Percentiles rank a stretch among this genome's conserved stretches.
These are phyloP conservation scores for Drosophila pegasa DNA, from an alignment of 2,888 invertebrate genomes.

Conservation along the genomic window DNA sequence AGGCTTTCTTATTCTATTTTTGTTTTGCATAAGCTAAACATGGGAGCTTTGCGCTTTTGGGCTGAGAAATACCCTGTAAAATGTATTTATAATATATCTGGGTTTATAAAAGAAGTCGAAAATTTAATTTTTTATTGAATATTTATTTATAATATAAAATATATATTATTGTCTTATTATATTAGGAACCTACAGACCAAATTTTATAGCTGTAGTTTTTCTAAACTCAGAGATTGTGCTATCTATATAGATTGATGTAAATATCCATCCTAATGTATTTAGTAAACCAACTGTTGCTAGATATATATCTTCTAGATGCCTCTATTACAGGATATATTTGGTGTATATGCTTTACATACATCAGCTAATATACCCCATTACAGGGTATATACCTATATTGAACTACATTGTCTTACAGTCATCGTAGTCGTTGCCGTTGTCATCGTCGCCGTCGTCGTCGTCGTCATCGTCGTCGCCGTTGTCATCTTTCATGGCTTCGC, in stretches of 20 bases:
- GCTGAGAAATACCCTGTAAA: conserved; percentile 8
- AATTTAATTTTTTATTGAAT: neutral
- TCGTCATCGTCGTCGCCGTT: conserved; percentile 13
- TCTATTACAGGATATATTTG: neutral
- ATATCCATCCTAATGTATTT: neutral
- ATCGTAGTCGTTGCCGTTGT: conserved; percentile 7
- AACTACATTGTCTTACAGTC: conserved; percentile 21
- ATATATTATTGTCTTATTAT: neutral
- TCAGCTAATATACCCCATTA: neutral
- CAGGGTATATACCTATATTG: conserved; percentile 21
- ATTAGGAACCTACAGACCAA: neutral
- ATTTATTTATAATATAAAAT: neutral
- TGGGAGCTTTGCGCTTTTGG: neutral
- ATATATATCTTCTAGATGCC: neutral
- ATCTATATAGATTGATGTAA: neutral
- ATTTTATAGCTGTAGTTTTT: neutral
- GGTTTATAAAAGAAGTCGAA: neutral
- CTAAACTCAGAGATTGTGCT: neutral
- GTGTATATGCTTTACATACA: neutral
- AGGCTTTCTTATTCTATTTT: conserved; percentile 2
- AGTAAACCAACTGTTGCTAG: neutral
- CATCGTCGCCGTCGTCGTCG: neutral
- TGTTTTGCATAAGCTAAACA: neutral
- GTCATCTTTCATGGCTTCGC: conserved; percentile 50
- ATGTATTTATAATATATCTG: fast-evolving